A percentile compares a stretch with the other conserved stretches of the same genome.
These are phyloP conservation scores for Denticeps clupeoides DNA, from an alignment of 2,797 vertebrate species.

Conservation along the genomic window DNA sequence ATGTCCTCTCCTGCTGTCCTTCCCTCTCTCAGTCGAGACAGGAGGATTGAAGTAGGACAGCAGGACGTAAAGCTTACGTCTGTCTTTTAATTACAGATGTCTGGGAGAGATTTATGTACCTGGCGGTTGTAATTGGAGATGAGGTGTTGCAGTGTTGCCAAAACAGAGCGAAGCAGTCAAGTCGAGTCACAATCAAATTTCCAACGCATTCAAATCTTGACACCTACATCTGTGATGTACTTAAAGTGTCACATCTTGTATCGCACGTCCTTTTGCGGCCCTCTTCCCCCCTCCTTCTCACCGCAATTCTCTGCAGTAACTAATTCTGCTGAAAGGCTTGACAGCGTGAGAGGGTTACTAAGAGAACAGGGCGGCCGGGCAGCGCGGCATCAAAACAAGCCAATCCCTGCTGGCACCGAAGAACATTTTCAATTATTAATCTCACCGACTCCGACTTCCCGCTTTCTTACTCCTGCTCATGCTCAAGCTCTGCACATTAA, in stretches of 20 bases:
- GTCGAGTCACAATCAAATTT: not conserved
- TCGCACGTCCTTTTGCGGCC: slow-evolving; percentile 6
- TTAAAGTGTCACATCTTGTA: too few species aligned
- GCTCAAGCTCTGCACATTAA: too few species aligned
- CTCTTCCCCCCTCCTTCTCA: not conserved
- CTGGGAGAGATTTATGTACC: slow-evolving; percentile 51
- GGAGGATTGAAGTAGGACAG: slow-evolving; percentile 42
- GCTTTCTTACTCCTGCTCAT: too few species aligned
- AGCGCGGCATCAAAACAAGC: slow-evolving; percentile 29
- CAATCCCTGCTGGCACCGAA: slow-evolving; percentile 25
- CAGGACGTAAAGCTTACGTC: slow-evolving; percentile 37
- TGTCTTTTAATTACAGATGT: slow-evolving; percentile 51
- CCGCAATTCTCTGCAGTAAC: slow-evolving; percentile 49
- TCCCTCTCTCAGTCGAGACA: slow-evolving; percentile 13
- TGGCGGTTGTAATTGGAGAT: slow-evolving; percentile 44
- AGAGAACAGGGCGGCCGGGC: slow-evolving; percentile 1
- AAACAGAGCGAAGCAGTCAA: slow-evolving; percentile 15
- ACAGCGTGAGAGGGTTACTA: slow-evolving; percentile 30
- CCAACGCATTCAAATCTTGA: not conserved
- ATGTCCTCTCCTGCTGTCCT: slow-evolving; percentile 16
- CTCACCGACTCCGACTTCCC: too few species aligned
- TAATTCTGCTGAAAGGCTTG: slow-evolving; percentile 49
- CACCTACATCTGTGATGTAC: slow-evolving; percentile 33
- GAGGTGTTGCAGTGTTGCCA: slow-evolving; percentile 27
- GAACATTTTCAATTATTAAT: not conserved